These are phyloP conservation scores for Callipepla californica DNA, from an alignment of 2,113 vertebrate species.

Conservation along the genomic window DNA sequence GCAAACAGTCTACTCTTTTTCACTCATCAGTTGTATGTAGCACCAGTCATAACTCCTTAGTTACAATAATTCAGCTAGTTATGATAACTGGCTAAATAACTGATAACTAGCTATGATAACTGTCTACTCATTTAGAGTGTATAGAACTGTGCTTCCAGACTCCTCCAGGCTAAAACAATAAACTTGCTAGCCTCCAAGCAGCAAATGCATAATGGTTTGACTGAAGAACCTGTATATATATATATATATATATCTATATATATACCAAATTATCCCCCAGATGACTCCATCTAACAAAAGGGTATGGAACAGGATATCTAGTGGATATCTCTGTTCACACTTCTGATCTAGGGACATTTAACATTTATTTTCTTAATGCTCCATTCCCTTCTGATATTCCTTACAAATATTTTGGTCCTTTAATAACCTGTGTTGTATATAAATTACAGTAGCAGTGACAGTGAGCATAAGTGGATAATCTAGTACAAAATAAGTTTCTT, in stretches of 20 bases:
- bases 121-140: background rate
- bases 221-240: background rate
- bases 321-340: background rate
- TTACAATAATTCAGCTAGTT: too few relatives aligned
- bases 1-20: background rate
- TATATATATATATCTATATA: too few relatives aligned
- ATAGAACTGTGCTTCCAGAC: background rate
- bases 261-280: background rate
- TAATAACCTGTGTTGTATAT: background rate
- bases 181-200: background rate
- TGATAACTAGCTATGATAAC: background rate
- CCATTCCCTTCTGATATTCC: background rate
- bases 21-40: background rate
- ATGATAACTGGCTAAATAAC: too few relatives aligned
- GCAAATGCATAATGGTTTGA: background rate
- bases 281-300: background rate
- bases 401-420: background rate
- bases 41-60: background rate
- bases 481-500: background rate
- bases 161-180: background rate
- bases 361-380: background rate
- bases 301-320: background rate
- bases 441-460: background rate
- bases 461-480: background rate
- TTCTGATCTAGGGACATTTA: background rate